A percentile compares a stretch with the other conserved stretches of the same genome.
phyloP scores from a whole-genome alignment of 1,140 invertebrate species.

The Drosophila lowei region DNA sequence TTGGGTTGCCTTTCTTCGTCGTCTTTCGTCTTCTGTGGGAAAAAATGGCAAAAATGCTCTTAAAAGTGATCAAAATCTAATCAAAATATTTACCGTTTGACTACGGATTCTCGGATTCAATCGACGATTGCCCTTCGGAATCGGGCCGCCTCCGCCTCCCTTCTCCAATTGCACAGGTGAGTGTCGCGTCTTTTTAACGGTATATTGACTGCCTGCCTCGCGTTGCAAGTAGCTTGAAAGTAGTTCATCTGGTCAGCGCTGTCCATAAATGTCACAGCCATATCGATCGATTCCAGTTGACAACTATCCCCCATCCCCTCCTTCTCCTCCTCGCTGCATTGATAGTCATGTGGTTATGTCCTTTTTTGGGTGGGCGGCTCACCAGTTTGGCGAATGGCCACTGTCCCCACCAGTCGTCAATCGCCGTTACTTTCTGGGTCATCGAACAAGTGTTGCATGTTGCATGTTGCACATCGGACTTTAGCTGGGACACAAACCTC shows the following conservation, averaged over 20 bases:
- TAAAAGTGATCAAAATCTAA: slow-evolving; percentile 43
- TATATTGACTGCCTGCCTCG: slow-evolving; percentile 31
- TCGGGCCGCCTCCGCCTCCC: not conserved
- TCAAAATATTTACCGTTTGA: slow-evolving; percentile 44
- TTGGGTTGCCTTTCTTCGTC: slow-evolving; percentile 28
- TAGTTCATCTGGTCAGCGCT: slow-evolving; percentile 75
- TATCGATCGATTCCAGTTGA: slow-evolving; percentile 54
- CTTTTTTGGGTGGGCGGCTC: slow-evolving; percentile 60
- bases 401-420: slow-evolving; percentile 45
- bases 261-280: slow-evolving; percentile 69
- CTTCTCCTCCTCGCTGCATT: too few species aligned
- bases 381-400: slow-evolving; percentile 30
- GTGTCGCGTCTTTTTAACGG: slow-evolving; percentile 42
- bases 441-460: slow-evolving; percentile 26
- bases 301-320: slow-evolving; percentile 48
- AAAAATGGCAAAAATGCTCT: slow-evolving; percentile 41
- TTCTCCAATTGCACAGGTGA: slow-evolving; percentile 44
- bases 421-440: slow-evolving; percentile 52
- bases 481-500: slow-evolving; percentile 51
- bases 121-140: too few species aligned
- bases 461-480: slow-evolving; percentile 34
- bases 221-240: slow-evolving; percentile 47
- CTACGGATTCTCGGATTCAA: too few species aligned
- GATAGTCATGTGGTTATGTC: slow-evolving; percentile 56
- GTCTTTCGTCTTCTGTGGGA: slow-evolving; percentile 16